Base-by-base conservation (phyloP, 2,888 invertebrate genomes). In the Caenorhabditis sinica region DNA sequence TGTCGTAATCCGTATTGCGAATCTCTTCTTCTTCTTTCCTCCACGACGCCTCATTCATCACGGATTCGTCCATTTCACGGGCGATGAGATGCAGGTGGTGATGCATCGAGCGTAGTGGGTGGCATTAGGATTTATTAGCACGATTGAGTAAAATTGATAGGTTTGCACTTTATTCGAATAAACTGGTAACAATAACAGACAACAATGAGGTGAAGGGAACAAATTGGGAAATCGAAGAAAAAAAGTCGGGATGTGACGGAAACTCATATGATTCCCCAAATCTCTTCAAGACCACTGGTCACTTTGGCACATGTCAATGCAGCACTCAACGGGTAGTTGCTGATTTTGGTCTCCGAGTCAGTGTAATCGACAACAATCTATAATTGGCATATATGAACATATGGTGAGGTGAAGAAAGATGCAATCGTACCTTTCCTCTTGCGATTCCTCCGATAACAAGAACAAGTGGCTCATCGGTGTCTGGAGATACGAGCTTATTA, bases 361-460 rank as follows among this genome's bases (percentile, higher is more conserved):
- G 95, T 95, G 93, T 98, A 99, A 93, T 98, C 97, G 0, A 94
- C 93, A 77, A 94, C 93, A 8, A 95, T 94, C 95, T 95, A 92
- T 60, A 92, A 93, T 63, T 51, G 9, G 4, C 4, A 30, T 17
- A n/a, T 51, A 25, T 33, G 17, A 20, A 36, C 60, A 61, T 25
- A 11, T 25, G 25, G 28, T 28, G 20, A 33, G 23, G 40, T 2
- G 40, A 40, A 45, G 20, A 51, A 36, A 9, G 33, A 58, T 49
- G 15, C 43, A 51, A 73, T 20, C 43, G 15, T 51, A 98, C 95
- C 93, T 96, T 96, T 75, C 99, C 99, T 94, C 97, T 97, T 0
- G 99, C 98, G 96, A 99, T 97, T 2, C 98, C 97, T 53, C 99
- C 99, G 80, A 99, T 94, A 2, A 98, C 95, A 88, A 99, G 94